Conservation (phyloP, 1,140 invertebrate genomes). For the Penaeus japonicus region DNA sequence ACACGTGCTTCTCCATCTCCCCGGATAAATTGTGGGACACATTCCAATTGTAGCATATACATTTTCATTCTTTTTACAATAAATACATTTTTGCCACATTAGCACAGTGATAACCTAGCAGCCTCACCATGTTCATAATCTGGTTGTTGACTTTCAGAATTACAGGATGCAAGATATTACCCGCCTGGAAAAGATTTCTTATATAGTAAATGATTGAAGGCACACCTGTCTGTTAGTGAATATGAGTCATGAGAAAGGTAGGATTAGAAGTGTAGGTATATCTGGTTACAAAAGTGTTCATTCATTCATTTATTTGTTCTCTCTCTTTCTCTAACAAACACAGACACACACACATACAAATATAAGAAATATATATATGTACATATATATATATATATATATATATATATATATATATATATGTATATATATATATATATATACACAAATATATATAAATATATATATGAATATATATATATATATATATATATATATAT, state of each 20-base stretch:
- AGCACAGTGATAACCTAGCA: neutral
- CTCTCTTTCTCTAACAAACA: no score
- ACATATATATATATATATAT: no score
- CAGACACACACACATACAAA: no score
- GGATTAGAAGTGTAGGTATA: neutral
- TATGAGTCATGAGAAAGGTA: neutral
- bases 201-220: neutral
- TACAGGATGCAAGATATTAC: conserved; percentile 54
- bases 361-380: no score
- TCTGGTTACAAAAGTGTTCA: neutral
- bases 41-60: neutral
- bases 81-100: neutral
- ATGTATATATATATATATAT: no score
- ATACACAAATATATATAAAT: no score
- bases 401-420: no score
- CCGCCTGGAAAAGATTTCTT: conserved; percentile 35
- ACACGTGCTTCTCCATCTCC: no score
- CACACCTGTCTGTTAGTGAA: neutral
- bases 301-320: no score
- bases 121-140: conserved; percentile 55
- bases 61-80: neutral
- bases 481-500: no score
- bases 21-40: no score
- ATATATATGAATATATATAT: no score
- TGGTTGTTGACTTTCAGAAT: conserved; percentile 57